Evolutionary conservation across 2,888 invertebrate species (phyloP), one percentile per base, ranked within the genome.

Genomic region (Lochmaea capreae): DNA sequence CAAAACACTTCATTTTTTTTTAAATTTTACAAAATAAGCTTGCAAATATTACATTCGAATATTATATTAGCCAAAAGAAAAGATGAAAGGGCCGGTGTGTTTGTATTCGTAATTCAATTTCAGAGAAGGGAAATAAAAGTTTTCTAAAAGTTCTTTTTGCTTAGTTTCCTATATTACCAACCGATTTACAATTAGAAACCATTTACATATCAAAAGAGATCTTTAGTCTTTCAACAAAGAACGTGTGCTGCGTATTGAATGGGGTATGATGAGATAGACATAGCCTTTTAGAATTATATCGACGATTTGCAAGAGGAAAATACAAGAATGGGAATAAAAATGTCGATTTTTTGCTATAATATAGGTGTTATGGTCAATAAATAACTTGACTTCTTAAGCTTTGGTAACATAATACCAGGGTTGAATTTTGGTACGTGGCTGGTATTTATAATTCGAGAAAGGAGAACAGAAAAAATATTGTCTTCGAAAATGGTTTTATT

Each of bases 151-250:
- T 1, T n/a, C 10, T 59, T 58, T 54, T 18, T 54, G 54, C 42
- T 52, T 57, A 62, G 22, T 66, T 70, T 74, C 78, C 75, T 71
- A 76, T 72, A 71, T 72, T 74, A 79, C 39, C 62, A 76, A 74
- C 77, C 74, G 77, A 77, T 77, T 78, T 80, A 79, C 83, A 84
- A 84, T 84, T 81, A 83, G 82, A 78, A 78, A 76, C 73, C 73
- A 83, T 84, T 83, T 84, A 81, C 84, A 84, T 84, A 83, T 84
- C 84, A 84, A 84, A 83, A 83, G 82, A 80, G 82, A 83, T 81
- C 81, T 82, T 54, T 78, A 78, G 79, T 81, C 81, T 82, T 81
- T 80, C 78, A 73, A 76, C 77, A 78, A 68, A 74, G 79, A 75
- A 77, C 78, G 77, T 77, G 76, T 74, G 73, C 71, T 71, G 73